Conservation (phyloP, 1,140 invertebrate genomes). For the Habropoda laboriosa region DNA sequence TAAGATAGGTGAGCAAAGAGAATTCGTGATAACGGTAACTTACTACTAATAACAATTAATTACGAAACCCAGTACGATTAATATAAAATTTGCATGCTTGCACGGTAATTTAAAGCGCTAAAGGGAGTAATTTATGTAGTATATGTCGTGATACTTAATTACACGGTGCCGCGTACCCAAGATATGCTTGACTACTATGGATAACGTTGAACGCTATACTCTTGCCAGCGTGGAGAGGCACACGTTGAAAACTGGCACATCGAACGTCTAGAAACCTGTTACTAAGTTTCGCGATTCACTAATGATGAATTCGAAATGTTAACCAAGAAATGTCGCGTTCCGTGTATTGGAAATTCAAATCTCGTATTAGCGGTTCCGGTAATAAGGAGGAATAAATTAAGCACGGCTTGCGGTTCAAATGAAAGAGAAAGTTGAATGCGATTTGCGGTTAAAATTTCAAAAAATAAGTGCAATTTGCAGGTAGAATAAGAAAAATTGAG, state of each 20-base stretch:
- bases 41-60: background rate
- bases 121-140: conserved; percentile 16
- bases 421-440: no score
- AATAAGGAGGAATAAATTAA: no score
- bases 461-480: no score
- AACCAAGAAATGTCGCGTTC: background rate
- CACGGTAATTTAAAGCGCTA: background rate
- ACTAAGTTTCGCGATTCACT: background rate
- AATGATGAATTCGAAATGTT: background rate
- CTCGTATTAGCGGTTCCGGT: background rate
- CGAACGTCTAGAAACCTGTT: background rate
- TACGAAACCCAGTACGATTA: background rate
- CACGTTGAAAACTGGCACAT: background rate
- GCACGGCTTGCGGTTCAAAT: no score
- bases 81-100: conserved; percentile 2
- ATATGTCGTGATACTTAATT: background rate
- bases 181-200: background rate
- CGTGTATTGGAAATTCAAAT: no score
- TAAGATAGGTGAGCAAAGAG: background rate
- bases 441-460: no score
- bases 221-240: background rate
- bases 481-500: no score
- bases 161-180: background rate
- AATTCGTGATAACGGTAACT: background rate
- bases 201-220: background rate